phyloP scores from a whole-genome alignment of 2,888 invertebrate species.

The Rhorus exstirpatorius region DNA sequence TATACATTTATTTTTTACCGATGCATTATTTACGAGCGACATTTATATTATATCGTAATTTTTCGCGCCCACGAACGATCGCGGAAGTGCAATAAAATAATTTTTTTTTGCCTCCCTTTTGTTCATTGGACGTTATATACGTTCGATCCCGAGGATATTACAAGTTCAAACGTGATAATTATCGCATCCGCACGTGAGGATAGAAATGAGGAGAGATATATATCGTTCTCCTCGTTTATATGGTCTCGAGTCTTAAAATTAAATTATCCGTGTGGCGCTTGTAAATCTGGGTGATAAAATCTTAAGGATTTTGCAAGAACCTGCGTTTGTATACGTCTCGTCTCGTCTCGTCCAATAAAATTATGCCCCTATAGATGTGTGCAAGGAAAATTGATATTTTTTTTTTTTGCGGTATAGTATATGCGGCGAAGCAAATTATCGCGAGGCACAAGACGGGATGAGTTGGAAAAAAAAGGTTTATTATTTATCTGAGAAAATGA shows the following conservation, averaged over 20 bases:
- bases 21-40: no score
- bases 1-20: no score
- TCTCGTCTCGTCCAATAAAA: neutral
- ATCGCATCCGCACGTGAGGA: slow-evolving; percentile 11
- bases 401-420: neutral
- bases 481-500: no score
- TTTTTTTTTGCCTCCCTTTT: no score
- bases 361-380: neutral
- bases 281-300: slow-evolving; percentile 51
- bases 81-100: neutral
- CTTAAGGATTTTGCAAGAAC: slow-evolving; percentile 17
- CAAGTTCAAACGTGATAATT: slow-evolving; percentile 8
- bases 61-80: slow-evolving; percentile 49
- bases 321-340: no score
- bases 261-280: slow-evolving; percentile 29
- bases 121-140: no score
- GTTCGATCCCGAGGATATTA: neutral
- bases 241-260: slow-evolving; percentile 32
- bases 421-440: neutral
- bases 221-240: slow-evolving; percentile 31
- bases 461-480: no score
- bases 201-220: slow-evolving; percentile 17
- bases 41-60: no score
- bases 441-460: no score
- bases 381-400: neutral